Evolutionary conservation across 2,888 invertebrate species (phyloP).

Genomic region (Trachelus tabidus): DNA sequence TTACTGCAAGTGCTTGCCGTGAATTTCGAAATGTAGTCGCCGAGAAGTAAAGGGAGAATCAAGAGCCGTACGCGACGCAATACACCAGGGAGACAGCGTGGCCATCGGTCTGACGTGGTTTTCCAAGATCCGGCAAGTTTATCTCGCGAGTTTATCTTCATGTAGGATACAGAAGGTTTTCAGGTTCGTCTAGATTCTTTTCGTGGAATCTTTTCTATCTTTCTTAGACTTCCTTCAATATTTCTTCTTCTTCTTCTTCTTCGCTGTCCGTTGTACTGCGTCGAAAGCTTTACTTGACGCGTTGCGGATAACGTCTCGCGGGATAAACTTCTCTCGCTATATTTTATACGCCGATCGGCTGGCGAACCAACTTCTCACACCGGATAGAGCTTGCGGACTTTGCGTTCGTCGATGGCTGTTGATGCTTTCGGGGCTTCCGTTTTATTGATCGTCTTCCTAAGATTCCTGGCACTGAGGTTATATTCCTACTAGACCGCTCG

Average conservation of each 20-base stretch:
- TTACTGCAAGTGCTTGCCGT: neutral
- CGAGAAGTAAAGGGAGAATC: neutral
- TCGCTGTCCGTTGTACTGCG: constrained; percentile 20
- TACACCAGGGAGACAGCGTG: constrained; percentile 31
- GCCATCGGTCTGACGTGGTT: constrained; percentile 54
- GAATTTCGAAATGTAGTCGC: neutral
- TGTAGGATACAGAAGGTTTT: constrained; percentile 42
- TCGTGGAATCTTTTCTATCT: neutral
- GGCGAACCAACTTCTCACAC: neutral
- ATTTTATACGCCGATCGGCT: neutral
- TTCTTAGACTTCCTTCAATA: neutral
- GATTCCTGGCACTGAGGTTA: constrained; percentile 46
- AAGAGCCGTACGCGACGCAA: neutral
- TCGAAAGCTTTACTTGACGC: constrained; percentile 42
- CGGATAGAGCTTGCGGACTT: neutral
- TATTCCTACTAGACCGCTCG: constrained; percentile 40
- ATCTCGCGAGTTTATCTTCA: constrained; percentile 45
- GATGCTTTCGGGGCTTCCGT: constrained; percentile 22
- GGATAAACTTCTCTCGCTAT: neutral
- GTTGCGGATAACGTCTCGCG: neutral
- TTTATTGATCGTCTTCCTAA: constrained; percentile 46
- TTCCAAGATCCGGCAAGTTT: constrained; percentile 40
- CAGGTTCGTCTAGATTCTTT: constrained; percentile 39
- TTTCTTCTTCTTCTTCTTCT: neutral
- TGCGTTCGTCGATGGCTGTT: constrained; percentile 1